phyloP scores from a whole-genome alignment of 2,113 vertebrate genomes.

The Stigmatopora nigra region DNA sequence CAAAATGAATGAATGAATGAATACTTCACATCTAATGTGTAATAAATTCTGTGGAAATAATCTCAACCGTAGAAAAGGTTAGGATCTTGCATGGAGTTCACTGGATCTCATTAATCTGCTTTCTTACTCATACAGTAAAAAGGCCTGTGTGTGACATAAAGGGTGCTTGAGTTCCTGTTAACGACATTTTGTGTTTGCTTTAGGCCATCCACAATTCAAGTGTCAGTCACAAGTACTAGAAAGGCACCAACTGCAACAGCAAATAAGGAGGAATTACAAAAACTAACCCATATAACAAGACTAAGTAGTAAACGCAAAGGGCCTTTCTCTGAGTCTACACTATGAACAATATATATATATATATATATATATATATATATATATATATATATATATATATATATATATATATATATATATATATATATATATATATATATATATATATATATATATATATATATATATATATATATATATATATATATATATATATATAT shows the following conservation, averaged over 20 bases:
- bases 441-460: too few relatives aligned
- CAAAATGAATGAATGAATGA: not conserved
- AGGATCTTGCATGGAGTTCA: conserved; percentile 5
- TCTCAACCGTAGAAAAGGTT: not conserved
- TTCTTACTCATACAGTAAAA: not conserved
- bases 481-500: too few relatives aligned
- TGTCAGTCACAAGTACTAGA: not conserved
- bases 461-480: too few relatives aligned
- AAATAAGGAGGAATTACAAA: not conserved
- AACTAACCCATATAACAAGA: too few relatives aligned
- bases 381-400: too few relatives aligned
- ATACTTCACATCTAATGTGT: not conserved
- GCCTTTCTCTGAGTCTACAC: too few relatives aligned
- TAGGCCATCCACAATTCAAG: not conserved
- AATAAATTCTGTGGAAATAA: not conserved
- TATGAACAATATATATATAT: too few relatives aligned
- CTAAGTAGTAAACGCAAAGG: too few relatives aligned
- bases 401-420: too few relatives aligned
- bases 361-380: too few relatives aligned
- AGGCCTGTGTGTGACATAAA: conserved; percentile 14
- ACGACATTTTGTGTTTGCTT: conserved; percentile 2
- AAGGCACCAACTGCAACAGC: not conserved
- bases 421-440: too few relatives aligned
- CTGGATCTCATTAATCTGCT: not conserved
- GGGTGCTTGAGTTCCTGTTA: conserved; percentile 2